Evolutionary conservation across 2,113 vertebrate genomes (phyloP), one percentile per base, ranked within the genome.

Genomic region (Mobula hypostoma): DNA sequence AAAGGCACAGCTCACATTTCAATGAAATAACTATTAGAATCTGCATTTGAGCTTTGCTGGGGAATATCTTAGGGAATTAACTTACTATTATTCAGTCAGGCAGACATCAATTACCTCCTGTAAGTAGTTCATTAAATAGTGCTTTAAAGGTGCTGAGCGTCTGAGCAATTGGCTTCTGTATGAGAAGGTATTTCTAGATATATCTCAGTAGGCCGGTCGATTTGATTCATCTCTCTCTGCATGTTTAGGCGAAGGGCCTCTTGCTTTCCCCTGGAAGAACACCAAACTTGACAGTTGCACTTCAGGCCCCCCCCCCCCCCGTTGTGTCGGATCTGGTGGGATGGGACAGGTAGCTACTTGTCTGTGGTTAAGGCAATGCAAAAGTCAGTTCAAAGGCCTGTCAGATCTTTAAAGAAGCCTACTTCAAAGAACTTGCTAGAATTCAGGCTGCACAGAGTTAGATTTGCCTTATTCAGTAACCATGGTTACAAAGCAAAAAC

Each of bases 381-480:
- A 88, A n/a, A 66, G 63, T 66, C 29, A 88, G 61, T n/a, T 66
- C 61, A 66, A 66, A 66, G 85, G 61, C 85, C n/a, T 87, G 61
- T 88, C 85, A 88, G 61, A 88, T 88, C 29, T 88, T 88, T 29
- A 88, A 87, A 87, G 56, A 87, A 87, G 63, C 5, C 4, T 63
- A 87, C 29, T 61, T 58, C 83, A 87, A 66, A 88, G 85, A 88
- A 66, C 85, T 88, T 88, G 58, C 85, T 66, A n/a, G 85, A 66
- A 66, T n/a, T 88, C 56, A 87, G 83, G 15, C 58, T 32, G 85
- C 85, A 32, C 29, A 29, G 15, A 66, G 27, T 88, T 88, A 7
- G 12, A 6, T 32, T 66, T 88, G 63, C 63, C 85, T 88, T 32
- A 14, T n/a, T 63, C 58, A 63, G 24, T 15, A 4, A 9, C 48